Evolutionary conservation across 2,113 vertebrate species (phyloP).

Genomic region (Daboia siamensis): DNA sequence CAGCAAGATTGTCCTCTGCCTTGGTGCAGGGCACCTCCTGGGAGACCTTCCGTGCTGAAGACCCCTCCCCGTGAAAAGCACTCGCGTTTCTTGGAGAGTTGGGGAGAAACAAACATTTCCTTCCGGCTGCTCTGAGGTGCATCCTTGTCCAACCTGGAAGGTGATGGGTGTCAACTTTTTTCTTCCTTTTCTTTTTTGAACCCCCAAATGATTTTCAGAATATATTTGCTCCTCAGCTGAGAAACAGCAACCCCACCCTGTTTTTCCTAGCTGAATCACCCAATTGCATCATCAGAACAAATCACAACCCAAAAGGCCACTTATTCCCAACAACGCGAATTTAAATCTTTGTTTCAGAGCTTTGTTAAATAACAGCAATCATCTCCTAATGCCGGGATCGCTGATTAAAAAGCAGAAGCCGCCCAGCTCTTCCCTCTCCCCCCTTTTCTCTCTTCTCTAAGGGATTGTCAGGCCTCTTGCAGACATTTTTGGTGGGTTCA

Average conservation of each 20-base stretch:
- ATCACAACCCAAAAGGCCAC: slow-evolving; percentile 6
- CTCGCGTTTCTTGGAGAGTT: neutral
- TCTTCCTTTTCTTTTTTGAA: neutral
- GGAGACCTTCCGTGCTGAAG: neutral
- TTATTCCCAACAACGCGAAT: slow-evolving; percentile 29
- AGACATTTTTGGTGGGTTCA: accelerated
- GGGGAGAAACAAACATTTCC: neutral
- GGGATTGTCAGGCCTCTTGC: neutral
- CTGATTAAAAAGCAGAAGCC: neutral
- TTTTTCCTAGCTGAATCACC: slow-evolving; percentile 63
- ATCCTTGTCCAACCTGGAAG: slow-evolving; percentile 56
- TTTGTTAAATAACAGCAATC: neutral
- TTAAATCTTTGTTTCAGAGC: neutral
- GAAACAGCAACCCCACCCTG: slow-evolving; percentile 16
- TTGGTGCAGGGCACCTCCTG: neutral
- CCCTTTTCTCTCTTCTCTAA: accelerated
- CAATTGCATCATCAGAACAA: slow-evolving; percentile 63
- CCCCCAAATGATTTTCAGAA: slow-evolving; percentile 54
- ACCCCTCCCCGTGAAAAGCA: neutral
- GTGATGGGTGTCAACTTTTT: slow-evolving; percentile 41
- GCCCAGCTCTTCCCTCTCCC: accelerated
- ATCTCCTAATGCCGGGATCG: neutral
- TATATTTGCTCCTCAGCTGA: slow-evolving; percentile 71
- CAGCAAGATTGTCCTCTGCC: neutral
- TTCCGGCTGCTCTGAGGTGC: neutral